Percentiles rank a stretch among this genome's conserved stretches.
These are phyloP conservation scores for Rotaria socialis DNA, from an alignment of 2,888 invertebrate species.

Conservation along the genomic window DNA sequence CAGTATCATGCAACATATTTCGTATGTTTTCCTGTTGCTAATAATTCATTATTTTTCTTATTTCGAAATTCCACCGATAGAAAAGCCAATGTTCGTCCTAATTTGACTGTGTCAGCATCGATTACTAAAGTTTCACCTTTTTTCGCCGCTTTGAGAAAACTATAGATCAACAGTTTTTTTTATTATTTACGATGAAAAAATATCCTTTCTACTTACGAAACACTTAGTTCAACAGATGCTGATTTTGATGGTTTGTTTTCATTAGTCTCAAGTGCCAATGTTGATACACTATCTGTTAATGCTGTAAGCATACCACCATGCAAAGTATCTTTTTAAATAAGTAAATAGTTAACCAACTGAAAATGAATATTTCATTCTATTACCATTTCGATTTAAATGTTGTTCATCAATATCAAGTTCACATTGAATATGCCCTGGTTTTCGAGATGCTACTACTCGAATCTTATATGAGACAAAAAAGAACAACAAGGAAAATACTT, in stretches of 20 bases:
- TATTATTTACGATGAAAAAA: neutral
- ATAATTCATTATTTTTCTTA: conserved; percentile 69
- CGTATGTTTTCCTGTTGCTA: conserved; percentile 79
- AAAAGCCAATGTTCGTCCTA: conserved; percentile 76
- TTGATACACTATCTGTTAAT: conserved; percentile 73
- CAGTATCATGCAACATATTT: conserved; percentile 61
- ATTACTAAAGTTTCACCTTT: conserved; percentile 75
- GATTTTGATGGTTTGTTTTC: conserved; percentile 61
- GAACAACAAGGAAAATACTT: neutral
- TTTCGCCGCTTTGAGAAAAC: conserved; percentile 72
- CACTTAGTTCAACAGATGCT: conserved; percentile 74
- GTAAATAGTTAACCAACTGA: neutral
- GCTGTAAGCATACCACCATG: conserved; percentile 83
- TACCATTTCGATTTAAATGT: conserved; percentile 33
- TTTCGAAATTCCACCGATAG: conserved; percentile 74
- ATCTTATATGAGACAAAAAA: neutral
- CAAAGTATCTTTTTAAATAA: conserved; percentile 64
- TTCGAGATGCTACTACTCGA: conserved; percentile 1
- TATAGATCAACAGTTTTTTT: conserved; percentile 60
- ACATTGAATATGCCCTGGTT: conserved; percentile 26
- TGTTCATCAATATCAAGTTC: conserved; percentile 31
- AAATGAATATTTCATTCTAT: neutral
- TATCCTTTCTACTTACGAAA: conserved; percentile 67
- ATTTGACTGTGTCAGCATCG: conserved; percentile 72
- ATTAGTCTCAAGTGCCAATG: conserved; percentile 72